Evolutionary conservation across 2,113 vertebrate genomes (phyloP).

Genomic region (Pardalotus punctatus): DNA sequence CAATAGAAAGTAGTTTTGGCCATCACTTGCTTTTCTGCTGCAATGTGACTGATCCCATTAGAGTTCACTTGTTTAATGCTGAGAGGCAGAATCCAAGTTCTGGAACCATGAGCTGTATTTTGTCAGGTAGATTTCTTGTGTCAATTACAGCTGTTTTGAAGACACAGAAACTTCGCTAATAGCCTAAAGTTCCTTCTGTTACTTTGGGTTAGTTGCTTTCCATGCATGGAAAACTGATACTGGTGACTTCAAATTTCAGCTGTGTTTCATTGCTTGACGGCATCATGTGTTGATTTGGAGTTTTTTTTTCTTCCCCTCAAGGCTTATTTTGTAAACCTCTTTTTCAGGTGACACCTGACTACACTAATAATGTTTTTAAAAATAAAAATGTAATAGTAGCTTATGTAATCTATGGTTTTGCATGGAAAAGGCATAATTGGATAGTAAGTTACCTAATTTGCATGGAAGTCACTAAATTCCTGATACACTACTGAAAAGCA

Average conservation of each 20-base stretch:
- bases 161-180: neutral
- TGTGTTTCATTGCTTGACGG: neutral
- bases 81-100: neutral
- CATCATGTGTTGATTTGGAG: neutral
- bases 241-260: neutral
- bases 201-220: neutral
- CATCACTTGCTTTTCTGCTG: neutral
- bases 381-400: neutral
- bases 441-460: neutral
- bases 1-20: neutral
- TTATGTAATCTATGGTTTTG: neutral
- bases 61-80: neutral
- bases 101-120: neutral
- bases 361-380: neutral
- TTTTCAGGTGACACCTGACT: neutral
- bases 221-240: neutral
- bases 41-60: neutral
- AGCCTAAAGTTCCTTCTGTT: neutral
- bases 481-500: neutral
- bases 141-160: neutral
- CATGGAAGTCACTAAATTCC: neutral
- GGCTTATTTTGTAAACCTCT: neutral
- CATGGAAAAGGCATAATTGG: neutral
- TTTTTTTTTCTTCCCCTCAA: no score
- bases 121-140: conserved; percentile 16